Base-by-base conservation (phyloP, 2,797 vertebrate genomes). In the Acipenser transmontanus region DNA sequence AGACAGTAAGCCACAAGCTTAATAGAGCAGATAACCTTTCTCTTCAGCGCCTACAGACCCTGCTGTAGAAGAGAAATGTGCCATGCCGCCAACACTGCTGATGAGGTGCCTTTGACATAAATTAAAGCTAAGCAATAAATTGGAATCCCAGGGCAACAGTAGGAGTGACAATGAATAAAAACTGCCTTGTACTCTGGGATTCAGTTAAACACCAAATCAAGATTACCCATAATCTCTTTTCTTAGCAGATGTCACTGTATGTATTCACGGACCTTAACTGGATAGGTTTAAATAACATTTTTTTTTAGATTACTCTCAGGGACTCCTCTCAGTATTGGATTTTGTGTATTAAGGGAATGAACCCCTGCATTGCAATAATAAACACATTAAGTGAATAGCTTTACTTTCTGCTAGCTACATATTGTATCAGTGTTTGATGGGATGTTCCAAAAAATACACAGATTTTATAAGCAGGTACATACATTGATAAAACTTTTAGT, bases 1-100 rank as follows among this genome's bases (percentile, higher is more conserved):
- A 85, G 87, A 81, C 82, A 84, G 74, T 63, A 70, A 85, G 88
- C 78, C 83, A 84, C 82, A 85, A 83, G 87, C 86, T 85, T 89
- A 91, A 89, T 81, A 84, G 77, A 70, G 66, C 68, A 78, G 79
- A 86, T 87, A 84, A 87, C 86, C 83, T 83, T 73, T 71, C 78
- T 76, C 78, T 83, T 81, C 80, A 78, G 74, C 73, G 77, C 69
- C 70, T 50, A 56, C 76, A 13, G 59, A 87, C 77, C 78, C 72
- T 72, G 76, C 70, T 74, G 74, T 82, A 76, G 69, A 56, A 77
- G 69, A 63, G 74, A 74, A 70, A 73, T 79, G 79, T 69, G 76
- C 66, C 74, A 69, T 49, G 68, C 64, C 77, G 69, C 79, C 83
- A 79, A 77, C 81, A 73, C 59, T 70, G 69, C 50, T 75, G 79